Percentiles rank a stretch among this genome's conserved stretches.
phyloP scores from a whole-genome alignment of 2,888 invertebrate species.

The Carcina quercana region DNA sequence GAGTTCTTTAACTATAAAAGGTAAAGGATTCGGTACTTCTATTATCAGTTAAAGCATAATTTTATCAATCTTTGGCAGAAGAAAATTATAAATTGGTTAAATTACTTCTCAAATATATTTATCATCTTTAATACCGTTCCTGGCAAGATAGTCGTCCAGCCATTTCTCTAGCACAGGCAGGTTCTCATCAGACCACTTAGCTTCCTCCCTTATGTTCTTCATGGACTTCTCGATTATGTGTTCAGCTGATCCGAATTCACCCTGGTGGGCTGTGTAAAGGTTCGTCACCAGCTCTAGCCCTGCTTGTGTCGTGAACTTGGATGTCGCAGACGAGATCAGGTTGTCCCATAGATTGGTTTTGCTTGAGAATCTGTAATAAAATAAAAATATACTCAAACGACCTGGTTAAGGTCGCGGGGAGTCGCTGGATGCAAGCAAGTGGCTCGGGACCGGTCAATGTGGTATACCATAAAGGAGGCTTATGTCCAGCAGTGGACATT shows the following conservation, averaged over 20 bases:
- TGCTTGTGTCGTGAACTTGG: conserved; percentile 83
- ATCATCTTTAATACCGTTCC: conserved; percentile 1
- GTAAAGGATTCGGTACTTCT: no score
- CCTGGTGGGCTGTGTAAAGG: conserved; percentile 76
- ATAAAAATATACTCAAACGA: no score
- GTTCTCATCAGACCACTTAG: conserved; percentile 84
- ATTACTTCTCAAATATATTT: no score
- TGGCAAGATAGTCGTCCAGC: conserved; percentile 60
- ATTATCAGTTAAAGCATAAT: no score
- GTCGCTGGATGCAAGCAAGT: no score
- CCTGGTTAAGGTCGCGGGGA: no score
- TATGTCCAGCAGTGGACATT: no score
- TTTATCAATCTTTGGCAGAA: no score
- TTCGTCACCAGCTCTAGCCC: conserved; percentile 81
- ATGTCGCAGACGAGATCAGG: conserved; percentile 82
- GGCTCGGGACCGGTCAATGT: no score
- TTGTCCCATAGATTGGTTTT: conserved; percentile 85
- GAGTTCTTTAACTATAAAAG: no score
- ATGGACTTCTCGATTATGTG: conserved; percentile 83
- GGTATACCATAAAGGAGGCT: no score
- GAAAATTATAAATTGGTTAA: no score
- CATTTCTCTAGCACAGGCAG: conserved; percentile 83
- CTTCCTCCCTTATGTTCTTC: conserved; percentile 82
- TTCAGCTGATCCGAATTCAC: conserved; percentile 82
- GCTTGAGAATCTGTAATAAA: conserved; percentile 71